Conservation (phyloP, 2,888 invertebrate genomes). For the Epicampocera succincta region DNA sequence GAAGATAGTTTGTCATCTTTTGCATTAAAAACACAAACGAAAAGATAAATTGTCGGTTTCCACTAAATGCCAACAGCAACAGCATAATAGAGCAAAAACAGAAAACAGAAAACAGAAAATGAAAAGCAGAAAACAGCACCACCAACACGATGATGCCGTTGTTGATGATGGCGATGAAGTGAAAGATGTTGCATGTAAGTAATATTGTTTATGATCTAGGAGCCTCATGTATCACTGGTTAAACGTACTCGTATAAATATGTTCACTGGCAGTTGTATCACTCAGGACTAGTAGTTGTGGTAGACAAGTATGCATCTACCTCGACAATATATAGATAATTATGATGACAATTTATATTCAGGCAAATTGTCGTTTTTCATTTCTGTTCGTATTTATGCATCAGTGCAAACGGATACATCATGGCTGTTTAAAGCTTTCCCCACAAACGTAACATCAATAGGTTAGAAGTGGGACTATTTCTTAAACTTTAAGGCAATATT, state of each 20-base stretch:
- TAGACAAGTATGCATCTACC: neutral
- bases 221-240: slow-evolving; percentile 1
- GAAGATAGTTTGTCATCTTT: slow-evolving; percentile 57
- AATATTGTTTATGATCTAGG: slow-evolving; percentile 46
- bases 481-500: too few relatives aligned
- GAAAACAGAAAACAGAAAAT: too few relatives aligned
- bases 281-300: too few relatives aligned
- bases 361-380: neutral
- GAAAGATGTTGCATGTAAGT: slow-evolving; percentile 34
- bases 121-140: neutral
- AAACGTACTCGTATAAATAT: neutral
- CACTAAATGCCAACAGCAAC: slow-evolving; percentile 44
- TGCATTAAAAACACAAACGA: neutral
- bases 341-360: slow-evolving; percentile 44
- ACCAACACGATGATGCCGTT: neutral
- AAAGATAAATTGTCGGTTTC: slow-evolving; percentile 58
- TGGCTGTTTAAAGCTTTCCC: too few relatives aligned
- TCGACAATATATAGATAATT: slow-evolving; percentile 5
- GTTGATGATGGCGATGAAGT: slow-evolving; percentile 24
- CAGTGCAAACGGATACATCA: too few relatives aligned
- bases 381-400: neutral
- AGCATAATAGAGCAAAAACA: neutral
- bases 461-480: too few relatives aligned
- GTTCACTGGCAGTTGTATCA: too few relatives aligned
- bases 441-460: too few relatives aligned